Evolutionary conservation across 2,797 vertebrate species (phyloP).

Genomic region (Macropodus opercularis): DNA sequence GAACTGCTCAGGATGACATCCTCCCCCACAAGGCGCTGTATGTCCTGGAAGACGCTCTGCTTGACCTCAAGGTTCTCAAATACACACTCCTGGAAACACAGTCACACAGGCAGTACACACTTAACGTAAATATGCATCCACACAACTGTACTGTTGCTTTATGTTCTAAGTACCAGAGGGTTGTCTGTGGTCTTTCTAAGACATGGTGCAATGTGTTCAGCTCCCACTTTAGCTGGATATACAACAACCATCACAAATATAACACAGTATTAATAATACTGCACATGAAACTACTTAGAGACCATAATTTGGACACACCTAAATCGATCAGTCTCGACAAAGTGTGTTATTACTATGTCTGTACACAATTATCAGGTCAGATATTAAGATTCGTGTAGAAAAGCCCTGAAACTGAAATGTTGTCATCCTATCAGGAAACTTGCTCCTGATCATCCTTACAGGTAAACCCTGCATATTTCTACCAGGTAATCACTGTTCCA

Average conservation of each 20-base stretch:
- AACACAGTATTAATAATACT: not conserved
- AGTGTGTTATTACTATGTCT: no score
- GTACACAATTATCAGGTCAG: no score
- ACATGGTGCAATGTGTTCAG: not conserved
- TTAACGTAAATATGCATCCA: not conserved
- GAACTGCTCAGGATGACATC: constrained; percentile 91
- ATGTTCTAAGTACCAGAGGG: not conserved
- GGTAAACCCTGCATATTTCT: not conserved
- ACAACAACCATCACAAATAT: not conserved
- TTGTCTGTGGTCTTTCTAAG: not conserved
- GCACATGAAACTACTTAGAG: no score
- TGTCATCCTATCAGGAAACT: constrained; percentile 6
- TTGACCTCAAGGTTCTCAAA: constrained; percentile 93
- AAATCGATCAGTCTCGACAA: no score
- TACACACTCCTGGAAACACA: constrained; percentile 87
- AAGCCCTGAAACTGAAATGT: not conserved
- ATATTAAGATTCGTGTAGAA: no score
- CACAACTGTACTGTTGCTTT: not conserved
- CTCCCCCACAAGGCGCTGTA: constrained; percentile 84
- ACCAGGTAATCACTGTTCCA: constrained; percentile 4
- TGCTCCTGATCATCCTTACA: not conserved
- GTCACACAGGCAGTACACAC: not conserved
- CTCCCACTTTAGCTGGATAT: not conserved
- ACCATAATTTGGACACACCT: not conserved
- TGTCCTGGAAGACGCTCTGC: constrained; percentile 85